Evolutionary conservation across 1,140 invertebrate genomes (phyloP).

Genomic region (Brachionus sp.): DNA sequence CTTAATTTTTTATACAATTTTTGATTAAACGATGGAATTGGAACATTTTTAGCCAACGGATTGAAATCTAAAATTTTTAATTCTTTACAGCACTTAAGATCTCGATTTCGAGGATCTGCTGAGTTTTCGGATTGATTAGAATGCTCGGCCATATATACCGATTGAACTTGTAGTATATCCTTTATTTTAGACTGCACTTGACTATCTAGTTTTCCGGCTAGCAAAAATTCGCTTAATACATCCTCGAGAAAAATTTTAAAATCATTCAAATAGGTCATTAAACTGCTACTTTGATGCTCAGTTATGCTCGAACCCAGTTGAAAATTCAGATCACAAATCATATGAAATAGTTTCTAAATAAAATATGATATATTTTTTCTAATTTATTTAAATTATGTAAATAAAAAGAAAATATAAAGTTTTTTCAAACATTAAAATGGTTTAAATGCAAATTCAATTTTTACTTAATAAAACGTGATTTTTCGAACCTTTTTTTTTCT

Average conservation of each 20-base stretch:
- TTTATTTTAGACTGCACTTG: background rate
- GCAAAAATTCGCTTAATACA: background rate
- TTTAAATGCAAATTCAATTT: too few species aligned
- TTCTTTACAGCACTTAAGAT: background rate
- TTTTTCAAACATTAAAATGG: too few species aligned
- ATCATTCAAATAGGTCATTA: constrained; percentile 17
- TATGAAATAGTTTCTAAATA: too few species aligned
- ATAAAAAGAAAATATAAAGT: too few species aligned
- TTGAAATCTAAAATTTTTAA: background rate
- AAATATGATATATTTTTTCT: too few species aligned
- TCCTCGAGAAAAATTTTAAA: background rate
- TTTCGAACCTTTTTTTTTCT: too few species aligned
- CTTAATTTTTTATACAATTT: background rate
- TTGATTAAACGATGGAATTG: background rate
- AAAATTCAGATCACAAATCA: background rate
- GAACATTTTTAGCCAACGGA: background rate
- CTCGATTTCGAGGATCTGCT: background rate
- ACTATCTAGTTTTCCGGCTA: background rate
- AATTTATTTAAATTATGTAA: too few species aligned
- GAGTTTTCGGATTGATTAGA: background rate
- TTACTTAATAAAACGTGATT: too few species aligned
- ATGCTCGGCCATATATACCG: background rate
- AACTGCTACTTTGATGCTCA: background rate
- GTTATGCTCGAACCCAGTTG: background rate
- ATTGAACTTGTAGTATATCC: background rate